Evolutionary conservation across 2,113 vertebrate genomes (phyloP), one percentile per base, ranked within the genome.

Genomic region (Burhinus oedicnemus): DNA sequence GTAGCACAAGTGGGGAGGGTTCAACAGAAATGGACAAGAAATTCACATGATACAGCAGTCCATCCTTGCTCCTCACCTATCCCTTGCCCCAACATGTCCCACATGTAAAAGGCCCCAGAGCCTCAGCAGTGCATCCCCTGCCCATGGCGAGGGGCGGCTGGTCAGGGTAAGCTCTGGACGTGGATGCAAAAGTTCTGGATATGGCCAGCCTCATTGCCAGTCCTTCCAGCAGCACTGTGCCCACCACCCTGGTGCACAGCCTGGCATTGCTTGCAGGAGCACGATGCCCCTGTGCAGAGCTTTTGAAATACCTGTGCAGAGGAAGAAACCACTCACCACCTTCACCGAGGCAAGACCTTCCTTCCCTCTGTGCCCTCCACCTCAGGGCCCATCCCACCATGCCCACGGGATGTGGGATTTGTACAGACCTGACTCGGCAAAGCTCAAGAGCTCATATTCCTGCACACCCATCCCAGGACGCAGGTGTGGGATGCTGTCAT

Each of bases 381-480:
- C 36, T 38, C 47, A 18, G n/a, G 30, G 6, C 18, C 76, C 57
- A 23, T 20, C 72, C 74, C 74, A 45, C 15, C 27, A 0, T 8
- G n/a, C 72, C 76, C 47, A 5, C 2, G 19, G 54, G 47, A 26
- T 3, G 26, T 0, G 7, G 75, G 80, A 19, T 26, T 79, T 25
- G 5, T 20, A 98, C 99, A 94, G 98, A 99, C 99, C 99, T 96
- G 97, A 84, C 93, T 99, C 98, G 2, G 99, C 99, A 95, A 99
- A 99, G 97, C 99, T 99, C 97, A 99, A 97, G 81, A 99, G 98
- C 97, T 99, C 99, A 93, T 99, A 99, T 6, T 98, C 98, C 94
- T 99, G 98, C 71, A 97, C 98, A 62, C 95, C 98, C 36, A 20
- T 30, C 19, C 64, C 93, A 1, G 90, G 52, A 26, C 5, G 57